Base-by-base conservation (phyloP, 2,113 vertebrate species). In the Podocnemis expansa region DNA sequence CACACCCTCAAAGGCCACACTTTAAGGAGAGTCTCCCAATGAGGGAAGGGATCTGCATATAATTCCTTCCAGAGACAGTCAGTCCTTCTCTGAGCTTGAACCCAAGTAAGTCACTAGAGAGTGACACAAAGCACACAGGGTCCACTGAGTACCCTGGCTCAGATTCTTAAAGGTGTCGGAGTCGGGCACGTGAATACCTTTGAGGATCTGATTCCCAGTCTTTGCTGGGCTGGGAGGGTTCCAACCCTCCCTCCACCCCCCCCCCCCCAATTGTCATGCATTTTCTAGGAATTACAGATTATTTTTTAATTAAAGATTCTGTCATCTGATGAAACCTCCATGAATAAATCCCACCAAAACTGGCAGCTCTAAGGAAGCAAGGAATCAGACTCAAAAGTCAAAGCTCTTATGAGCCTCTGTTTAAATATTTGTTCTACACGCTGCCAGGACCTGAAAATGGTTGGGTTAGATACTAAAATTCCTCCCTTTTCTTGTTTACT, bases 1-100 rank as follows among this genome's bases (percentile, higher is more conserved):
- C 86, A 41, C 21, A 82, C 51, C 73, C 9, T 51, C 51, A 67
- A 80, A 54, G 52, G 1, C 19, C 49, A 11, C 2, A 1, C 49
- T 93, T 95, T 88, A 51, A 38, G 51, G 86, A 58, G 54, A 9
- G 11, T 82, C 93, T 49, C 84, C 2, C 81, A 84, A 80, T 79
- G 80, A 14, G 31, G 22, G 73, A 76, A 76, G 24, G 10, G 73
- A 45, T 27, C 41, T 88, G 27, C 56, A 9, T 1, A 78, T 52
- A 52, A 2, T 19, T 78, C 4, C n/a, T 96, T 73, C 82, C 63
- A 51, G 89, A 90, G 78, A 6, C 10, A 34, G 49, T 51, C 45
- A 51, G 41, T 17, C 19, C 1, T 75, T 70, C 13, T 90, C 9
- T 0, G 25, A 80, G 24, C 13, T 83, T 81, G 41, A 83, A 45